Evolutionary conservation across 2,113 vertebrate genomes (phyloP), one percentile per base, ranked within the genome.

Genomic region (Sylvilagus bachmani): DNA sequence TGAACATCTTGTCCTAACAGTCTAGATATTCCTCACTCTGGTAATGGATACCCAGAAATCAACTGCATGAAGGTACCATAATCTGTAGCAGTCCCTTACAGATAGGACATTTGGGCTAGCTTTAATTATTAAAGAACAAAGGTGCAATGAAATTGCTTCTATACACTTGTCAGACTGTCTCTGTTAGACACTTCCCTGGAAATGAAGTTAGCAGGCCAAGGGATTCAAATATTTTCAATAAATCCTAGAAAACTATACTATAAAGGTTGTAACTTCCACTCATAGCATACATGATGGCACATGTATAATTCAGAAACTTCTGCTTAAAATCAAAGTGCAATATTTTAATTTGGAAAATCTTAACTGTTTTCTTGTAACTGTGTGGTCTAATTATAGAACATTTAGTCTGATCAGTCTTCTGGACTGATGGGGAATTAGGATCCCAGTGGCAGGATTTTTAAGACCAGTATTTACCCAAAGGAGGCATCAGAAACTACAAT

Each of bases 91-190:
- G 14, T 19, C 38, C 5, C 51, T 79, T 71, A 73, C 0, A 64
- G 55, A 75, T 5, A 69, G 22, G 36, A 33, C 24, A 69, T 29
- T 16, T 75, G 64, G 51, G 38, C 33, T 64, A 86, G 31, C 70
- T 93, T 86, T 71, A 69, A 62, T 89, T 62, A 94, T 62, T 66
- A 75, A 61, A 93, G 14, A 83, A 74, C 5, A 89, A 88, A 91
- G 29, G 51, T 77, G 8, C 31, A 51, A 69, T 51, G 13, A 75
- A 24, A 31, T 67, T 75, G 71, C 38, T n/a, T 92, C 62, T 83
- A 13, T 80, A 33, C 33, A 74, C 3, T 16, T 29, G 29, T 29
- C 55, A 73, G 61, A 31, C 81, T 77, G 53, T 79, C 80, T 55
- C 27, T 51, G 25, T 24, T 33, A 53, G 69, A 62, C 33, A 84